Evolutionary conservation across 2,888 invertebrate species (phyloP), one percentile per base, ranked within the genome.

Genomic region (Junonia oenone): DNA sequence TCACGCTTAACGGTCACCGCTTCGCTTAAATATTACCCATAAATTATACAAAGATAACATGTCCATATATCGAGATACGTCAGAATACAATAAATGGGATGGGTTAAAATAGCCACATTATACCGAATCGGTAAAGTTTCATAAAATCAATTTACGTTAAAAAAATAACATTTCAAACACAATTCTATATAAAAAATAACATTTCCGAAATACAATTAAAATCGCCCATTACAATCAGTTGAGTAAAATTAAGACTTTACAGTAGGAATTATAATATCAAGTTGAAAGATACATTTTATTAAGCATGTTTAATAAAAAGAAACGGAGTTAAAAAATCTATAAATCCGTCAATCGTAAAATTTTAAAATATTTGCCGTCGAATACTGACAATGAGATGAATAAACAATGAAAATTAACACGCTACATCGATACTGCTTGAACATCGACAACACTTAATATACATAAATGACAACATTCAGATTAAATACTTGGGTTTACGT

Each of bases 1-100:
- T n/a, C 11, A n/a, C n/a, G 40, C 5, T 40, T 43, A 49, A 49
- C 48, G 48, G 48, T 26, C 26, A 49, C 48, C 48, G 48, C 48
- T 49, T 37, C 22, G 14, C 37, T 49, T 49, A 49, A 26, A 37
- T n/a, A 49, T 37, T 14, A 14, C 22, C 37, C 26, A 13, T 22
- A 49, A 13, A 35, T 35, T 49, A 26, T 22, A 2, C 26, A 37
- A 13, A 48, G 9, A 35, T 9, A 17, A 33, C 11, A 37, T n/a
- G 13, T 26, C 26, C 13, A 43, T 43, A 13, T 19, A 19, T 1
- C 11, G 37, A 5, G 38, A 43, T 43, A 26, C n/a, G 26, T 43
- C 43, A 13, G 43, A 17, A 11, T 43, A 43, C 0, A 43, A 13
- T 26, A 43, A 13, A 26, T 13, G 22, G 2, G 13, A 26, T 26